Base-by-base conservation (phyloP, 2,113 vertebrate genomes). In the Accipiter virgatus region DNA sequence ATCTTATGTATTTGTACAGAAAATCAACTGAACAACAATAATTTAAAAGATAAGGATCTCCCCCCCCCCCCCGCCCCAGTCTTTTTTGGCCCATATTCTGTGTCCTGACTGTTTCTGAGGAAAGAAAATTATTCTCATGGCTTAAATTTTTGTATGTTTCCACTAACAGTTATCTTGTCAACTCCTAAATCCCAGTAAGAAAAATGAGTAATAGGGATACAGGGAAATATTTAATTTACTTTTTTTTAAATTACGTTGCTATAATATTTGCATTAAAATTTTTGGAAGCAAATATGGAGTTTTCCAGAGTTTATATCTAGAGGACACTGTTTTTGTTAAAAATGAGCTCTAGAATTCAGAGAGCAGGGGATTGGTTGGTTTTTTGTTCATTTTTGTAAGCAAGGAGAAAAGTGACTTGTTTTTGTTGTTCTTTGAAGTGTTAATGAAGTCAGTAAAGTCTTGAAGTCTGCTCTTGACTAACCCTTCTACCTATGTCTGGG, bases 31-130 rank as follows among this genome's bases (percentile, higher is more conserved):
- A 84, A 52, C 19, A 15, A 5, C 75, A 70, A 4, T 62, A 15
- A 89, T 70, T 38, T 58, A 63, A 89, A 68, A 87, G 11, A 91
- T 4, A 52, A 38, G 32, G 27, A 40, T 27, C 26, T 26, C 25
- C 14, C 22, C 3, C 3, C 7, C 25, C 6, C 25, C 14, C 22
- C 3, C 3, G 6, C 25, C 6, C 29, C 3, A 20, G 12, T 38
- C 18, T 73, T 50, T 73, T 95, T 84, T 92, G 40, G 48, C 9
- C 9, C 13, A 0, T 75, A 11, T 68, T 83, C 16, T 70, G 20
- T n/a, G 8, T 68, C 20, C 7, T 56, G 16, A 21, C 11, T 66
- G 1, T 16, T 68, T 93, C 38, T 93, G 59, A 93, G 83, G 40
- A 79, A 85, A 62, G 32, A 48, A 36, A 8, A 55, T 40, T 55